phyloP scores from a whole-genome alignment of 2,113 vertebrate genomes.

The Gasterosteus aculeatus region DNA sequence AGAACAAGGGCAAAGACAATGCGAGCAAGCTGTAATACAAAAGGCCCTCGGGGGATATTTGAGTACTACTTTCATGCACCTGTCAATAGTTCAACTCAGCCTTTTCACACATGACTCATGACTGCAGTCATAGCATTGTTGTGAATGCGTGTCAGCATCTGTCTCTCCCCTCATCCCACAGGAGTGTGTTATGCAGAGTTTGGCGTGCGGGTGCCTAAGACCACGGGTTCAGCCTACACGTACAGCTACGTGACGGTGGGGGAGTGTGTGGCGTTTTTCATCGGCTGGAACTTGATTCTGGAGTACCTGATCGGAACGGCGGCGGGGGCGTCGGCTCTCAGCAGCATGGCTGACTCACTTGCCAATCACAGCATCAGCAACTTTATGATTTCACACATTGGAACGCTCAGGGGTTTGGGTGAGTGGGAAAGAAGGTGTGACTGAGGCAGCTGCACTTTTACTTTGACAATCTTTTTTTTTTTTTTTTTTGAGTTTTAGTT shows the following conservation, averaged over 20 bases:
- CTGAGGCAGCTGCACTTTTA: not conserved
- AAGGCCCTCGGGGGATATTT: constrained; percentile 30
- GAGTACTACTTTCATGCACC: constrained; percentile 22
- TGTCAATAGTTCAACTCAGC: constrained; percentile 31
- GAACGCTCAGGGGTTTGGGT: constrained; percentile 92
- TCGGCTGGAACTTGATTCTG: constrained; percentile 98
- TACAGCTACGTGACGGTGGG: constrained; percentile 99
- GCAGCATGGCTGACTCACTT: constrained; percentile 98
- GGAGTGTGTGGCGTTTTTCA: constrained; percentile 98
- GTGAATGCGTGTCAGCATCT: not conserved
- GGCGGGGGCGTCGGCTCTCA: constrained; percentile 93
- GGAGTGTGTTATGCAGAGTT: constrained; percentile 99
- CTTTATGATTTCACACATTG: constrained; percentile 91
- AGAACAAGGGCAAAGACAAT: constrained; percentile 47
- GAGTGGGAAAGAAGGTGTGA: constrained; percentile 56
- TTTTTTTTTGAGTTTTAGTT: not conserved
- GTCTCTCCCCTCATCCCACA: constrained; percentile 52
- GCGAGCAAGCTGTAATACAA: constrained; percentile 15
- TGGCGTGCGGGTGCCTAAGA: constrained; percentile 97
- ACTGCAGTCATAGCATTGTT: not conserved
- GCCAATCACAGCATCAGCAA: constrained; percentile 97
- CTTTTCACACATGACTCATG: constrained; percentile 1
- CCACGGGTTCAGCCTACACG: constrained; percentile 97
- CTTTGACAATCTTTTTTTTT: not conserved
- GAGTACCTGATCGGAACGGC: constrained; percentile 98